phyloP scores from a whole-genome alignment of 2,113 vertebrate species.

The Vanacampus margaritifer region DNA sequence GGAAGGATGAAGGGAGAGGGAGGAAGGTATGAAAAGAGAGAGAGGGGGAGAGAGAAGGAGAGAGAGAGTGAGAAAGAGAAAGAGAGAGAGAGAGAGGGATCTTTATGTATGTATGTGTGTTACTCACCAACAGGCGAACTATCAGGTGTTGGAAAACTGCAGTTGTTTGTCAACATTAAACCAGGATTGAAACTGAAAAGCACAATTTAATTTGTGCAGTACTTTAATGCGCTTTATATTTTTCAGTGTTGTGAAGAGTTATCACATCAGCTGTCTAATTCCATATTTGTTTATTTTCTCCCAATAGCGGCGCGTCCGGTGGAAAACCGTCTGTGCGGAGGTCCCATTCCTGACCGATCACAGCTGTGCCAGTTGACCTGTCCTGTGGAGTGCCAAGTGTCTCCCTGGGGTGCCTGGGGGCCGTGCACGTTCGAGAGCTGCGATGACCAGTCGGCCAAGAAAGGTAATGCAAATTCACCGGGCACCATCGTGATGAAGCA shows the following conservation, averaged over 20 bases:
- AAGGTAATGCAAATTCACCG: conserved; percentile 74
- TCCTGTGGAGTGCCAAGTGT: conserved; percentile 89
- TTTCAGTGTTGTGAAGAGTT: no score
- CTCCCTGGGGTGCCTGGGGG: conserved; percentile 91
- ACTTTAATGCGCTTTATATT: background rate
- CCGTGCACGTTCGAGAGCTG: conserved; percentile 96
- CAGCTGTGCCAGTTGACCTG: conserved; percentile 91
- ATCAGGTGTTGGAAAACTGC: no score
- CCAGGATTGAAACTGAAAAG: no score
- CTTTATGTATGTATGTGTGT: no score
- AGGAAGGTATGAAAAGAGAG: no score
- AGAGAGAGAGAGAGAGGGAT: no score
- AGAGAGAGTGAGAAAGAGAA: no score
- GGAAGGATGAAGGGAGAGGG: no score
- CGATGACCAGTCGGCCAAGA: conserved; percentile 85
- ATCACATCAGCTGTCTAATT: background rate
- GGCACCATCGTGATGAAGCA: background rate
- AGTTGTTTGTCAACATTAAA: no score
- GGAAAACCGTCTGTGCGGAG: conserved; percentile 79
- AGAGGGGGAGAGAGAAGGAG: no score
- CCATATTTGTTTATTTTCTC: conserved; percentile 7
- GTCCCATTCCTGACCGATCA: conserved; percentile 80
- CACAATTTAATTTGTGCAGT: no score
- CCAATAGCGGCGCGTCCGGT: conserved; percentile 83
- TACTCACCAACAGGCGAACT: no score